Conservation (phyloP, 30 jellyfish, hydroid and myxozoan species). For the Cassiopea andromeda region DNA sequence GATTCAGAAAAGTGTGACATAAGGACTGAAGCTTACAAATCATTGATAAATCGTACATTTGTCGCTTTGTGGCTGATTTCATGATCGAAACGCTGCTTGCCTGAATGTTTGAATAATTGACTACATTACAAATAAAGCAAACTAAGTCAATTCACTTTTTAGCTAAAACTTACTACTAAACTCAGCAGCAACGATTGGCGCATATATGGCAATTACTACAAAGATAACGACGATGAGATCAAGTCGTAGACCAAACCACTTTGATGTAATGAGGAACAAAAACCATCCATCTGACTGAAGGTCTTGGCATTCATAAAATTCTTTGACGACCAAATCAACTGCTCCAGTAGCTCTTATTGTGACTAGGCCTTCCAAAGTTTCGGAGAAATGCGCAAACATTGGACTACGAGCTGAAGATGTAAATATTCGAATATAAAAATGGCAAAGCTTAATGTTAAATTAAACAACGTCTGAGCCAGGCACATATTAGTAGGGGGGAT, state of each 20-base stretch:
- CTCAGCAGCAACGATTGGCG: slow-evolving; percentile 56
- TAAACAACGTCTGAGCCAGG: no score
- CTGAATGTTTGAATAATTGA: no score
- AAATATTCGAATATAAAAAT: background rate
- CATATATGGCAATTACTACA: slow-evolving; percentile 24
- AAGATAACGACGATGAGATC: slow-evolving; percentile 54
- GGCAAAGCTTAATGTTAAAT: no score
- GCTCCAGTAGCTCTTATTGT: slow-evolving; percentile 66
- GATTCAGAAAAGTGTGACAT: no score
- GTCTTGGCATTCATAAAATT: slow-evolving; percentile 73
- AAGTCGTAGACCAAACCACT: slow-evolving; percentile 83
- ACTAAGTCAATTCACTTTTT: no score
- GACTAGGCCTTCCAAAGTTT: slow-evolving; percentile 78
- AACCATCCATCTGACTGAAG: slow-evolving; percentile 80
- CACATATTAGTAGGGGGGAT: no score
- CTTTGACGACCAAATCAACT: slow-evolving; percentile 40
- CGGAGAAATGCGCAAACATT: slow-evolving; percentile 72
- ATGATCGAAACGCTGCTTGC: no score
- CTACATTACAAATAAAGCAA: no score
- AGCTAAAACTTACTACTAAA: slow-evolving; percentile 53
- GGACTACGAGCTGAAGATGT: slow-evolving; percentile 82
- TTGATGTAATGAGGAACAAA: slow-evolving; percentile 32
- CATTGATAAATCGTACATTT: no score
- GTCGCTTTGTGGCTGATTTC: no score
- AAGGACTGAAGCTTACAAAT: no score